These are phyloP conservation scores for Zaprionus nigranus DNA, from an alignment of 1,140 invertebrate genomes.

Conservation along the genomic window DNA sequence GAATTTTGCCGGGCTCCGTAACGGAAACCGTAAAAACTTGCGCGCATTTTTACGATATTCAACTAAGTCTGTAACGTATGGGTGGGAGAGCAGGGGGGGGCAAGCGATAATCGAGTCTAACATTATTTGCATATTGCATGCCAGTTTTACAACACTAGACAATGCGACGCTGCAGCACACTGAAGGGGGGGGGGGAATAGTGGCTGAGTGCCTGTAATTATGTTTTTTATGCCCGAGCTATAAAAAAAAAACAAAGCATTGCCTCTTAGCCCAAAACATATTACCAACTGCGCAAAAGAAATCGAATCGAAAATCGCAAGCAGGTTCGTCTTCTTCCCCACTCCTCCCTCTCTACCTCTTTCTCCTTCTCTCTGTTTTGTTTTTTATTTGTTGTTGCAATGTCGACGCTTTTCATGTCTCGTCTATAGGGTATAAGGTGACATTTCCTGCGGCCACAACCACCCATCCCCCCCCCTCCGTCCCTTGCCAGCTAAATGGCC, in stretches of 20 bases:
- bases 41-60: slow-evolving; percentile 4
- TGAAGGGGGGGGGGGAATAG: too few species aligned
- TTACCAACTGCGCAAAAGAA: slow-evolving; percentile 49
- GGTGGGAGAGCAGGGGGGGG: neutral
- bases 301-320: slow-evolving; percentile 28
- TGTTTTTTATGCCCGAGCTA: slow-evolving; percentile 36
- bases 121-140: neutral
- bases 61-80: neutral
- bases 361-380: neutral
- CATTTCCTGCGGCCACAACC: slow-evolving; percentile 64
- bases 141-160: neutral
- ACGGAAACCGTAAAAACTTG: slow-evolving; percentile 1
- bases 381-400: slow-evolving; percentile 34
- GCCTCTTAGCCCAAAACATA: slow-evolving; percentile 1
- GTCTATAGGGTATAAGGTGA: slow-evolving; percentile 65
- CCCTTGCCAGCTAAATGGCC: slow-evolving; percentile 51
- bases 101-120: neutral
- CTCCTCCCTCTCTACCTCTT: neutral
- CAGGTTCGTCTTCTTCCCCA: slow-evolving; percentile 18
- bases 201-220: slow-evolving; percentile 41
- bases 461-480: too few species aligned
- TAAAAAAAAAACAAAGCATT: slow-evolving; percentile 26
- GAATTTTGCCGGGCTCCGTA: neutral
- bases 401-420: slow-evolving; percentile 52
- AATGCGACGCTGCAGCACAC: too few species aligned